phyloP scores from a whole-genome alignment of 2,797 vertebrate species.

The Aulostomus chinensis region DNA sequence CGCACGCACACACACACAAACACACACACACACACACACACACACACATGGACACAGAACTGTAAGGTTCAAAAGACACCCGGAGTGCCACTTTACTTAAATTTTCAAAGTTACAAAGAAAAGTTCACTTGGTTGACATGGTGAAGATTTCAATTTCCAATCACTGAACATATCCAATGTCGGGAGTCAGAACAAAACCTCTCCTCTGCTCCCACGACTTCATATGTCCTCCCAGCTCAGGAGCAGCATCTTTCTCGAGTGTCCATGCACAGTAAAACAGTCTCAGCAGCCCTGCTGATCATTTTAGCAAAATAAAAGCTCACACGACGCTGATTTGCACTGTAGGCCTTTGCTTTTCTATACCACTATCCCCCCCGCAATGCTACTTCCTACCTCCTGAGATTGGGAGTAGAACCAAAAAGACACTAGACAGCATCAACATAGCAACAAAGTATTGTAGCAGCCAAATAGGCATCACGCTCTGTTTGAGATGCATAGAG shows the following conservation, averaged over 20 bases:
- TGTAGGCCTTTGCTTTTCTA: slow-evolving; percentile 55
- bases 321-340: slow-evolving; percentile 39
- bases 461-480: slow-evolving; percentile 73
- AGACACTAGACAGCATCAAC: slow-evolving; percentile 78
- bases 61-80: slow-evolving; percentile 77
- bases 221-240: slow-evolving; percentile 74
- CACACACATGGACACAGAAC: slow-evolving; percentile 54
- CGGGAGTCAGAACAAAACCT: slow-evolving; percentile 59
- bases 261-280: slow-evolving; percentile 69
- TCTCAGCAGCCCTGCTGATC: slow-evolving; percentile 51
- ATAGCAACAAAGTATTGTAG: slow-evolving; percentile 75
- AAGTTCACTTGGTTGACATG: slow-evolving; percentile 75
- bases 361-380: slow-evolving; percentile 51
- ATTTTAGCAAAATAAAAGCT: slow-evolving; percentile 49
- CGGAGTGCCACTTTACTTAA: slow-evolving; percentile 77
- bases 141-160: slow-evolving; percentile 66
- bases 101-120: slow-evolving; percentile 77
- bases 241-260: slow-evolving; percentile 66
- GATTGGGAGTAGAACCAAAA: slow-evolving; percentile 75
- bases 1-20: no score
- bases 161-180: slow-evolving; percentile 71
- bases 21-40: no score
- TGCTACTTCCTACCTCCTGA: slow-evolving; percentile 71
- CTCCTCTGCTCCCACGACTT: slow-evolving; percentile 53
- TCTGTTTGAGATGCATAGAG: slow-evolving; percentile 78